These are phyloP conservation scores for Uropetala carovei DNA, from an alignment of 2,888 invertebrate genomes.

Conservation along the genomic window DNA sequence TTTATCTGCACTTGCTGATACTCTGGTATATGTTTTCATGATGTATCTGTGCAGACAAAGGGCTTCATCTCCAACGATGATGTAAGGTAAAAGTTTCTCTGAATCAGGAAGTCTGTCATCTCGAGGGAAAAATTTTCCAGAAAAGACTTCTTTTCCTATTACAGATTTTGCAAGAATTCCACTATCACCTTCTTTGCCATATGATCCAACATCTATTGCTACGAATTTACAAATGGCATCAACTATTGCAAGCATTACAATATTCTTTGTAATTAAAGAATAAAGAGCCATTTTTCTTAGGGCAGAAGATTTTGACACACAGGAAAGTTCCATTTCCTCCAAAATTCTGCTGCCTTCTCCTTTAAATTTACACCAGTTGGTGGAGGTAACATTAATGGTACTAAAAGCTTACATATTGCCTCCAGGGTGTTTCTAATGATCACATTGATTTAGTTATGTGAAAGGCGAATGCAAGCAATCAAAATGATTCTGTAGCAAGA, in stretches of 20 bases:
- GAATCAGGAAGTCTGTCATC: background rate
- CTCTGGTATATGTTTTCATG: background rate
- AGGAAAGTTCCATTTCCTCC: too few species aligned
- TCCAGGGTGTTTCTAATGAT: too few species aligned
- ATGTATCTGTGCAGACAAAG: background rate
- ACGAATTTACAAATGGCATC: background rate
- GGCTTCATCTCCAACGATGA: slow-evolving; percentile 26
- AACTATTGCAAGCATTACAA: background rate
- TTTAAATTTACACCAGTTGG: too few species aligned
- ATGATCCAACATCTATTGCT: slow-evolving; percentile 18
- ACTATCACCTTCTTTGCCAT: slow-evolving; percentile 15
- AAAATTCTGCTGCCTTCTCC: too few species aligned
- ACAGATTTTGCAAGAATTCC: background rate
- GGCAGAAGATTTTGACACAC: too few species aligned
- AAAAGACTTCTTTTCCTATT: background rate
- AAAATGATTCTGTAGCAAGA: too few species aligned
- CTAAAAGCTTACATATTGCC: too few species aligned
- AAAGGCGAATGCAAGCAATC: too few species aligned
- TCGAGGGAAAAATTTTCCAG: slow-evolving; percentile 22
- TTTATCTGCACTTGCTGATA: background rate
- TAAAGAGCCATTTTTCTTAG: too few species aligned
- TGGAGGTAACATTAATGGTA: too few species aligned
- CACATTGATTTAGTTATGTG: too few species aligned
- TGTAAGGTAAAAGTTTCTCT: background rate
- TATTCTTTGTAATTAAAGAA: too few species aligned